Evolutionary conservation across 2,113 vertebrate genomes (phyloP).

Genomic region (Amblyornis subalaris): DNA sequence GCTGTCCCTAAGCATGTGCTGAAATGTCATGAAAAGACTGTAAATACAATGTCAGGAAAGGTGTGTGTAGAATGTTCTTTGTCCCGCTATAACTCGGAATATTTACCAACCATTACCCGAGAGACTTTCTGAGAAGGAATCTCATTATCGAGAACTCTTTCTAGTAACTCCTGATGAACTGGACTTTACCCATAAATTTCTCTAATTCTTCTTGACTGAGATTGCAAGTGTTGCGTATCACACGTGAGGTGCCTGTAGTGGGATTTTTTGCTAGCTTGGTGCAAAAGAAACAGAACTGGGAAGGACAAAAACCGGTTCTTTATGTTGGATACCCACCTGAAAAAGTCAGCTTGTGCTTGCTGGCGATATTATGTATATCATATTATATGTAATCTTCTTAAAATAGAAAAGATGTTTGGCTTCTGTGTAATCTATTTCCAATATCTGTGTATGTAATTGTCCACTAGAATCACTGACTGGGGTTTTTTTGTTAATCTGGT

Average conservation of each 20-base stretch:
- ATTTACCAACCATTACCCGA: accelerated
- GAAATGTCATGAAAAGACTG: neutral
- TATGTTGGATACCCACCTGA: neutral
- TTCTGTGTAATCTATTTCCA: neutral
- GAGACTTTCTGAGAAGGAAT: neutral
- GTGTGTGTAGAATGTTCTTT: neutral
- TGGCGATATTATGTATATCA: neutral
- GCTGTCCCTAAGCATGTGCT: neutral
- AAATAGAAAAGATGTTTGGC: neutral
- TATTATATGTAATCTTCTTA: neutral
- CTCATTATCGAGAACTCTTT: neutral
- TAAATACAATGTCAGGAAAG: neutral
- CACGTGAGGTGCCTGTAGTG: neutral
- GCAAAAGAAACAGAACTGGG: neutral
- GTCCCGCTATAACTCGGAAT: neutral
- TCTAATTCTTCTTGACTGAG: neutral
- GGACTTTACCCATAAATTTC: neutral
- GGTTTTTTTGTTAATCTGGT: neutral
- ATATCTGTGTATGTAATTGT: neutral
- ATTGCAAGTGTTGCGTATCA: neutral
- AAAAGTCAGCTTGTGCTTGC: neutral
- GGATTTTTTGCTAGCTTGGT: neutral
- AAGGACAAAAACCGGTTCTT: neutral
- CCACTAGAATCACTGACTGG: neutral
- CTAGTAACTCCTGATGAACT: neutral